Evolutionary conservation across 1,140 invertebrate species (phyloP).

Genomic region (Macrobrachium nipponense): DNA sequence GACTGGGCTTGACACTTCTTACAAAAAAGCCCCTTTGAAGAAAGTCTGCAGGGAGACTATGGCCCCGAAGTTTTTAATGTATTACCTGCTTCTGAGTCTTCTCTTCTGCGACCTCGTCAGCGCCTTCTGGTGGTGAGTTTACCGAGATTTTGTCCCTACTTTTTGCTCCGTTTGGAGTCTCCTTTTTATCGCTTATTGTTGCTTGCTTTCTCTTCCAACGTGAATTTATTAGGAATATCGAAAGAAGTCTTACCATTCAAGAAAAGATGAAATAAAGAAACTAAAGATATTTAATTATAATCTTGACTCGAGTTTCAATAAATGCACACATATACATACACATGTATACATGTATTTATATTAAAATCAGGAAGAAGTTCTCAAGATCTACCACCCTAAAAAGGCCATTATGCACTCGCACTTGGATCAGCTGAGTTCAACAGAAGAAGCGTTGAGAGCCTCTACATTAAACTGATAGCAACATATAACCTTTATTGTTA

Average conservation of each 20-base stretch:
- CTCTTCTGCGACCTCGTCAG: constrained; percentile 2
- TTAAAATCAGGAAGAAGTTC: too few species aligned
- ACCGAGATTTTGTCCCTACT: not conserved
- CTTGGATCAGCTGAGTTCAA: too few species aligned
- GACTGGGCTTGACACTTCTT: not conserved
- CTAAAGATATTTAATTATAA: too few species aligned
- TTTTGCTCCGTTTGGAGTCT: not conserved
- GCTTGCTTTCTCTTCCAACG: not conserved
- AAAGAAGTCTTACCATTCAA: not conserved
- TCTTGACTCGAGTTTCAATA: not conserved
- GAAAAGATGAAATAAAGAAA: not conserved
- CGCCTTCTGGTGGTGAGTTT: constrained; percentile 14
- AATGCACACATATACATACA: not conserved
- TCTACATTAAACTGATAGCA: too few species aligned
- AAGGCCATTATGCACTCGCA: too few species aligned
- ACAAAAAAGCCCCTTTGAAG: not conserved
- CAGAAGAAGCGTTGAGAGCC: too few species aligned
- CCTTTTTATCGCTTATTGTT: not conserved
- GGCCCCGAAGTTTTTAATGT: constrained; percentile 7
- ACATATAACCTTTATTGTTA: too few species aligned
- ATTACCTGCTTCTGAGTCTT: constrained; percentile 3
- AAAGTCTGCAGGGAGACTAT: not conserved
- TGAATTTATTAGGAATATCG: not conserved
- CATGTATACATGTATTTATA: constrained; percentile 1
- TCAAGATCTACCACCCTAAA: too few species aligned